These are phyloP conservation scores for Pseudobourletiella spinata DNA, from an alignment of 1,140 invertebrate species.

Conservation along the genomic window DNA sequence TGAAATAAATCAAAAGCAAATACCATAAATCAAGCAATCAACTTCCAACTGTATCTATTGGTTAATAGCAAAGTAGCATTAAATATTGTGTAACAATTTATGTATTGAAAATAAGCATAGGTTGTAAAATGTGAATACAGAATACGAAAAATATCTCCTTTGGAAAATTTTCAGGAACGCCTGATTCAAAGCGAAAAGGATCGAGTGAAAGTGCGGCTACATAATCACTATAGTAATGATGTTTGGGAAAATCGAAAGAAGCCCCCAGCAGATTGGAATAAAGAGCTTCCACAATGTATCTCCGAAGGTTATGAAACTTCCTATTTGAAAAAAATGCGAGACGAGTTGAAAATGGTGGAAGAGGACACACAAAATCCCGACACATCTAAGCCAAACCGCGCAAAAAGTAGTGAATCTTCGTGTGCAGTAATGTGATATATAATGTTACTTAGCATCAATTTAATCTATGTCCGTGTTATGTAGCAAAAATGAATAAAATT, in stretches of 20 bases:
- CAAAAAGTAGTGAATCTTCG: no score
- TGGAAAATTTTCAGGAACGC: conserved; percentile 46
- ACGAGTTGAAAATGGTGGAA: conserved; percentile 48
- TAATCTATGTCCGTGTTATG: background rate
- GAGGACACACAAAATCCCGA: background rate
- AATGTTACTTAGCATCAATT: no score
- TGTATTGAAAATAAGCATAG: no score
- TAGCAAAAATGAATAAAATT: background rate
- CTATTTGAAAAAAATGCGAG: conserved; percentile 54
- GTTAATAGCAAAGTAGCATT: no score
- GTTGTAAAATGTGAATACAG: background rate
- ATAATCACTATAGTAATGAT: conserved; percentile 59
- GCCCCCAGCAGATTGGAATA: conserved; percentile 68
- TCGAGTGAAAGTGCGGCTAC: conserved; percentile 52
- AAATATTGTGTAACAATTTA: background rate
- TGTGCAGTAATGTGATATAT: no score
- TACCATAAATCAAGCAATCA: conserved; percentile 4
- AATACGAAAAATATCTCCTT: background rate
- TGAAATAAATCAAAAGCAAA: background rate
- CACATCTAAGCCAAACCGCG: no score
- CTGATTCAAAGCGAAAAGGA: conserved; percentile 61
- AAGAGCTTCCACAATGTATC: conserved; percentile 64
- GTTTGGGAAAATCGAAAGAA: conserved; percentile 63
- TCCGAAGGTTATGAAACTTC: conserved; percentile 54
- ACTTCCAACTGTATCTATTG: no score